Evolutionary conservation across 2,797 vertebrate species (phyloP).

Genomic region (Ceyx erithaca): DNA sequence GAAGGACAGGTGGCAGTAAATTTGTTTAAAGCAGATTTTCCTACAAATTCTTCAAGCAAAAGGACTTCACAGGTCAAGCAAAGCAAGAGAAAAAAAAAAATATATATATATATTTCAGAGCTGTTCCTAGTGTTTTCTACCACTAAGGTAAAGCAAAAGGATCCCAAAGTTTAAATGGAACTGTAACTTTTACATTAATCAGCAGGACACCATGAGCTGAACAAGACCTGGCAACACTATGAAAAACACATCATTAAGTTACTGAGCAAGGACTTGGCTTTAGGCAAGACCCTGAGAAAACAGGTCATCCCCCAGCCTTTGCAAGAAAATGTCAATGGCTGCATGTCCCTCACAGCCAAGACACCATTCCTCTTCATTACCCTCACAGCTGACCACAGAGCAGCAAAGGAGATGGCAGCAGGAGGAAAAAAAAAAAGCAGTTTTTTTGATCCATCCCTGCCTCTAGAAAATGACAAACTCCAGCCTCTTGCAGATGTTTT

Average conservation of each 20-base stretch:
- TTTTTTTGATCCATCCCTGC: neutral
- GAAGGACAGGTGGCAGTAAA: neutral
- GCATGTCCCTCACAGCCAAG: neutral
- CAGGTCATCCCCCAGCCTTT: neutral
- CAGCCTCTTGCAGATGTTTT: neutral
- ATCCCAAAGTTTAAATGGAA: neutral
- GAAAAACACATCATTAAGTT: neutral
- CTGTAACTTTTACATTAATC: neutral
- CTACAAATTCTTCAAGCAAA: neutral
- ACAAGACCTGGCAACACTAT: neutral
- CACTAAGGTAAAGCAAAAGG: neutral
- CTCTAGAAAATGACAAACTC: neutral
- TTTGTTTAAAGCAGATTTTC: neutral
- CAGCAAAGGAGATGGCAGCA: neutral
- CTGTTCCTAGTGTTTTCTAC: neutral
- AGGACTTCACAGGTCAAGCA: neutral
- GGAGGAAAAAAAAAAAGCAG: neutral
- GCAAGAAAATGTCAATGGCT: neutral
- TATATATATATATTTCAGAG: neutral
- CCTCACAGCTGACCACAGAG: neutral
- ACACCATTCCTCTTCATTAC: neutral
- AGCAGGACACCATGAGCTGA: neutral
- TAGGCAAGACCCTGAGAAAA: constrained; percentile 1
- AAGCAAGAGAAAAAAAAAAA: neutral
- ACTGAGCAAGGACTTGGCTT: neutral